Base-by-base conservation (phyloP, 2,888 invertebrate genomes). In the Drosophila cracens region DNA sequence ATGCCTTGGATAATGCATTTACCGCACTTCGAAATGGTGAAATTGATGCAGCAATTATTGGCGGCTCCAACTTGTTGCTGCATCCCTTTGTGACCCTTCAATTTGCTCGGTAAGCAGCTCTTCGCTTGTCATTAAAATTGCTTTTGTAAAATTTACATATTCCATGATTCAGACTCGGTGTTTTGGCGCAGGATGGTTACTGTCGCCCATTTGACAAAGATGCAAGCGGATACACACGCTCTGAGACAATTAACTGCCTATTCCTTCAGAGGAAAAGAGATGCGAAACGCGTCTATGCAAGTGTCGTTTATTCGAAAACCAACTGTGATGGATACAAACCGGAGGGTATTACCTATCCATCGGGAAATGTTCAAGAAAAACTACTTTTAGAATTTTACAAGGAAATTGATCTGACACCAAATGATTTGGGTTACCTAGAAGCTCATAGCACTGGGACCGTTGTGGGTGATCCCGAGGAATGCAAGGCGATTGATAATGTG, bases 391-490 rank as follows among this genome's bases (percentile, higher is more conserved):
- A 96, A 86, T 95, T 96, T 87, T 96, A 96, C 86, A 93, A 94
- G 54, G 96, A 96, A 90, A 95, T 96, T 76, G 94, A 95, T 52
- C 93, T 98, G 21, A 94, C 95, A 66, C 97, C 98, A 0, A 93
- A 93, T 5, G 93, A 94, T 1, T 94, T 98, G 62, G 90, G 95
- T 79, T 98, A 96, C 91, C 94, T 98, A 2, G 98, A 98, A 92
- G 97, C 98, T 61, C 98, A 98, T 83, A 96, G 97, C 76, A 97
- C 97, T 65, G 97, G 97, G 0, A 97, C 97, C 0, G 94, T 94
- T 75, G 96, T 97, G 4, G 98, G 99, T 25, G 99, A 99, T 93
- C 98, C 98, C 0, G 98, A 98, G 92, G 99, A 99, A 93, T 94
- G 98, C 65, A 94, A 95, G 80, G 97, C 97, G 0, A 95, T 99